Base-by-base conservation (phyloP, 2,113 vertebrate genomes). In the Mirza zaza region DNA sequence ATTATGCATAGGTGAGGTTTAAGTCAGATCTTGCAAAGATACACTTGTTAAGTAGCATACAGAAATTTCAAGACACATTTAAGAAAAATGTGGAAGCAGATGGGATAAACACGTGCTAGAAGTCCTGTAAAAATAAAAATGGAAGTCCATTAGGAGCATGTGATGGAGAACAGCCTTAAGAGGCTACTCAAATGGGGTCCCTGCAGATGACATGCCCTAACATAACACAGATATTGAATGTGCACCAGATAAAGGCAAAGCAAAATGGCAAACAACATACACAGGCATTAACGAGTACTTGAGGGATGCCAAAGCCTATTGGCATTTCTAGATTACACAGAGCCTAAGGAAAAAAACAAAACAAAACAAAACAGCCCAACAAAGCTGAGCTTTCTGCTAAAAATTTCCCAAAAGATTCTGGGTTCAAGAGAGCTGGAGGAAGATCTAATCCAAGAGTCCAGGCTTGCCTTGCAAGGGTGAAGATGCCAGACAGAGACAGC, bases 401-500 rank as follows among this genome's bases (percentile, higher is more conserved):
- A 75, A 52, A 25, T 70, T 67, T 67, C 75, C 20, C 15, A 20
- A 50, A 52, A 25, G 65, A 91, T 13, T 3, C 17, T 45, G 57
- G 10, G 3, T 65, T 34, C 12, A 61, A 88, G 70, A 71, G 9
- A 84, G 63, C 50, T 63, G 25, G 34, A 90, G 87, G 45, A 75
- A 76, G 45, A 55, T 75, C 48, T 50, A 39, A n/a, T 34, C 55
- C 68, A 82, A 89, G 39, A 73, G 1, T 68, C 61, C 34, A 42
- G 32, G 48, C 27, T 75, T 57, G 79, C 32, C 75, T 89, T 32
- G 14, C 73, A 59, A 76, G 50, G 20, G 71, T 20, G 65, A 55
- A 39, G 36, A 20, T 32, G 0, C 1, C 20, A 21, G 25, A n/a
- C 0, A 45, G 59, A 15, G 45, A 75, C 1, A 71, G 50, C 36